These are phyloP conservation scores for Scaptomyza hsui DNA, from an alignment of 1,140 invertebrate genomes.

Conservation along the genomic window DNA sequence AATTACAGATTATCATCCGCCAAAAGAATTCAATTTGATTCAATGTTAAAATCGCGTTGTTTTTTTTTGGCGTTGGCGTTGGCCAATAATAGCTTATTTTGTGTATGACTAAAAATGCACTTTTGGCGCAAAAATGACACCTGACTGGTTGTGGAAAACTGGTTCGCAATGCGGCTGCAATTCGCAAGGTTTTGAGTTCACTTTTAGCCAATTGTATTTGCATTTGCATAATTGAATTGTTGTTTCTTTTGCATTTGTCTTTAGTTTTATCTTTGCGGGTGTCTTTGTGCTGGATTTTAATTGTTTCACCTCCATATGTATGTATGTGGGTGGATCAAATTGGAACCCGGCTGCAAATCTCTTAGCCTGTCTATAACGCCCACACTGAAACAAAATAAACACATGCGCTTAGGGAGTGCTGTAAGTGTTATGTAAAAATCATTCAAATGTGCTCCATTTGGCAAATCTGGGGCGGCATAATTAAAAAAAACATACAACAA, in stretches of 20 bases:
- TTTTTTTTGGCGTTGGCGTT: conserved; percentile 28
- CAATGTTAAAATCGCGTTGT: conserved; percentile 17
- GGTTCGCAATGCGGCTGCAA: conserved; percentile 40
- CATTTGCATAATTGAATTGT: conserved; percentile 54
- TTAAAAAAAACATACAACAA: conserved; percentile 19
- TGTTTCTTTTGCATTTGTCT: conserved; percentile 6
- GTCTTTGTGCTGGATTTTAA: conserved; percentile 45
- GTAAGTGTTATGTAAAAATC: conserved; percentile 35
- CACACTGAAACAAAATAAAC: conserved; percentile 22
- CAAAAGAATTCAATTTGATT: conserved; percentile 64
- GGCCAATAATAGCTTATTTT: conserved; percentile 6
- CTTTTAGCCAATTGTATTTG: conserved; percentile 44
- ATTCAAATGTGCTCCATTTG: conserved; percentile 21
- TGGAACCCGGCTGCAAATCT: conserved; percentile 21
- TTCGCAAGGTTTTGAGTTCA: conserved; percentile 29
- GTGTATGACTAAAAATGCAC: conserved; percentile 1
- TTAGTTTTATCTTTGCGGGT: conserved; percentile 13
- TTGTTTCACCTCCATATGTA: conserved; percentile 54
- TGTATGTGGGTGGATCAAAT: conserved; percentile 28
- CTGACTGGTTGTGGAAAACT: conserved; percentile 34
- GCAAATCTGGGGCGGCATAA: conserved; percentile 18
- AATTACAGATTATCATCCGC: conserved; percentile 59
- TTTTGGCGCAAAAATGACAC: conserved; percentile 35
- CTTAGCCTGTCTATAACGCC: conserved; percentile 9
- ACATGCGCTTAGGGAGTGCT: conserved; percentile 2